phyloP scores from a whole-genome alignment of 1,140 invertebrate species.

The Drosophila sp. region DNA sequence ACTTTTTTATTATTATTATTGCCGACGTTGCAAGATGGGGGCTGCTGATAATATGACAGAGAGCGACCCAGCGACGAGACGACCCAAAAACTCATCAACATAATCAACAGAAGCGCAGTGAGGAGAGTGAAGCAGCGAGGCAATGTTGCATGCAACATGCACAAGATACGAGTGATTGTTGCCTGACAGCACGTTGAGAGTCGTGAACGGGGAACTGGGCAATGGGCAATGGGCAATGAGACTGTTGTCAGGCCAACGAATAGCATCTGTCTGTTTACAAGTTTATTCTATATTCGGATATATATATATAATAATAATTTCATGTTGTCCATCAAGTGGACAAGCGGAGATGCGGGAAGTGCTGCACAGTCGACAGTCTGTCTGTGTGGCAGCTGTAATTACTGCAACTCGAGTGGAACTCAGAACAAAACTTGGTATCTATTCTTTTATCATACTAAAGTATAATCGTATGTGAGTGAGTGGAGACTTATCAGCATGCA shows the following conservation, averaged over 20 bases:
- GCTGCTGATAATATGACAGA: constrained; percentile 44
- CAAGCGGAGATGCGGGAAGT: constrained; percentile 18
- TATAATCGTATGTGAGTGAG: constrained; percentile 23
- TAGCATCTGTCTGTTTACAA: constrained; percentile 6
- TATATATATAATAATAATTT: constrained; percentile 23
- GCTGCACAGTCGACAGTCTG: constrained; percentile 1
- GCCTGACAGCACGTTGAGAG: constrained; percentile 52
- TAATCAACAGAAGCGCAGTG: constrained; percentile 42
- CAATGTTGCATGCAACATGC: constrained; percentile 61
- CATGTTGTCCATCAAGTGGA: constrained; percentile 30
- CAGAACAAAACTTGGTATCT: constrained; percentile 1
- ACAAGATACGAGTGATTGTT: constrained; percentile 58
- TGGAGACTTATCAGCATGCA: constrained; percentile 42
- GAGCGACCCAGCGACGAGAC: constrained; percentile 26
- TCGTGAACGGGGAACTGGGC: background rate
- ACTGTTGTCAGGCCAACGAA: constrained; percentile 11
- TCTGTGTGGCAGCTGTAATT: constrained; percentile 20
- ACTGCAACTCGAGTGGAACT: constrained; percentile 29
- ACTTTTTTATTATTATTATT: constrained; percentile 59
- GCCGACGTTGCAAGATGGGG: constrained; percentile 54
- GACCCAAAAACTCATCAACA: constrained; percentile 62
- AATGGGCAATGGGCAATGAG: constrained; percentile 2
- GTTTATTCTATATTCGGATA: constrained; percentile 12
- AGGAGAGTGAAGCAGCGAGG: background rate
- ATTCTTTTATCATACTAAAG: background rate